Evolutionary conservation across 2,888 invertebrate genomes (phyloP).

Genomic region (Lasioglossum vierecki): DNA sequence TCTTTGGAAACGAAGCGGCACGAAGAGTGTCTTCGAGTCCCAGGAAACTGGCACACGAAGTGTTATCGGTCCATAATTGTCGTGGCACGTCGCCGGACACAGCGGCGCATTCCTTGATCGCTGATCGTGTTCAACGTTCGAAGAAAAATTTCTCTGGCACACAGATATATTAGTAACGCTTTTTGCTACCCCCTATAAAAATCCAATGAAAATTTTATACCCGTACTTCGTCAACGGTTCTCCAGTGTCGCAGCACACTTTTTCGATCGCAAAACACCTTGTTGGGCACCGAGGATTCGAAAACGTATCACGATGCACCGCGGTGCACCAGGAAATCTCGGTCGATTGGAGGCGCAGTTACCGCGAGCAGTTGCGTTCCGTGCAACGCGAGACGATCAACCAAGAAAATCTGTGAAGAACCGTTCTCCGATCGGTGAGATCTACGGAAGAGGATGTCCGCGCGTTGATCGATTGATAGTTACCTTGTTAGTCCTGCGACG

Average conservation of each 20-base stretch:
- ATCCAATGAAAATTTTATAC: not conserved
- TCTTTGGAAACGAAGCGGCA: conserved; percentile 31
- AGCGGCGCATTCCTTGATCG: not conserved
- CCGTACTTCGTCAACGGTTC: not conserved
- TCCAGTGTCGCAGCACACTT: not conserved
- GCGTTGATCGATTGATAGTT: conserved; percentile 48
- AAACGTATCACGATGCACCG: not conserved
- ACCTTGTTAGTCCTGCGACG: conserved; percentile 65
- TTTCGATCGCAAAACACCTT: not conserved
- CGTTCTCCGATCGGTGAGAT: not conserved
- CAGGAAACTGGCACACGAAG: not conserved
- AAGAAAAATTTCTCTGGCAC: not conserved
- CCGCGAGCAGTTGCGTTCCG: not conserved
- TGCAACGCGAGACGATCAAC: not conserved
- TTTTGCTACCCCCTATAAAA: not conserved
- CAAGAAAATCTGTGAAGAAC: not conserved
- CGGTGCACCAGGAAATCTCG: not conserved
- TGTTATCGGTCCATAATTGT: not conserved
- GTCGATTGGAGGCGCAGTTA: not conserved
- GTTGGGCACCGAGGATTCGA: not conserved
- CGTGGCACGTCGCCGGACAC: too few species aligned
- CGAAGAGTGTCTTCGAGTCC: not conserved
- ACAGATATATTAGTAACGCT: too few species aligned
- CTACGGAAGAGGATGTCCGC: not conserved
- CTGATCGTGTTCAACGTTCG: not conserved